Percentiles rank a stretch among this genome's conserved stretches.
phyloP scores from a whole-genome alignment of 2,888 invertebrate genomes.

The Aphodius granarius region DNA sequence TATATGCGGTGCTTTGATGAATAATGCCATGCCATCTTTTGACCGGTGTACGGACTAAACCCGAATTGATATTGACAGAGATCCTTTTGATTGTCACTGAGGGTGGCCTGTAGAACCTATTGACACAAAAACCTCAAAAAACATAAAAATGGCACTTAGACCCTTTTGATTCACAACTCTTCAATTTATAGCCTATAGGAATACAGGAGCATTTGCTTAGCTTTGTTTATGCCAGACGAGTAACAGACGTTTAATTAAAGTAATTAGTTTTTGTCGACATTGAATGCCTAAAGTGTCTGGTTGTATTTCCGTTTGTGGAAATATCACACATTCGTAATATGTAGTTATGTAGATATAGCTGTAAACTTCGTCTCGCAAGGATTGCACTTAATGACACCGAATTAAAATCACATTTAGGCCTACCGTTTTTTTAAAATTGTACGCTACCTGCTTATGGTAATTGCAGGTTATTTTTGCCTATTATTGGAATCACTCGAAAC shows the following conservation, averaged over 20 bases:
- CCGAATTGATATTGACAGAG: too few relatives aligned
- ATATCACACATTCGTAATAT: background rate
- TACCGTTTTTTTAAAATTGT: background rate
- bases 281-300: background rate
- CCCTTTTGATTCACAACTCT: too few relatives aligned
- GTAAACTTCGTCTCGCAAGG: constrained; percentile 27
- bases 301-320: background rate
- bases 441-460: background rate
- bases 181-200: background rate
- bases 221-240: background rate
- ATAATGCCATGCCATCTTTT: too few relatives aligned
- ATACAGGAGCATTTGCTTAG: background rate
- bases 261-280: background rate
- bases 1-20: too few relatives aligned
- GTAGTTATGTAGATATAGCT: background rate
- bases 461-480: background rate
- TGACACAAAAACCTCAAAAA: too few relatives aligned
- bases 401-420: constrained; percentile 34
- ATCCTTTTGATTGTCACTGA: too few relatives aligned
- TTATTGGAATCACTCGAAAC: background rate
- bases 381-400: constrained; percentile 29
- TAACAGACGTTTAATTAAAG: background rate
- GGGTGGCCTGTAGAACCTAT: too few relatives aligned
- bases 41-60: too few relatives aligned
- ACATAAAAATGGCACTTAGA: too few relatives aligned